phyloP scores from a whole-genome alignment of 2,113 vertebrate genomes.

The Dascyllus trimaculatus region DNA sequence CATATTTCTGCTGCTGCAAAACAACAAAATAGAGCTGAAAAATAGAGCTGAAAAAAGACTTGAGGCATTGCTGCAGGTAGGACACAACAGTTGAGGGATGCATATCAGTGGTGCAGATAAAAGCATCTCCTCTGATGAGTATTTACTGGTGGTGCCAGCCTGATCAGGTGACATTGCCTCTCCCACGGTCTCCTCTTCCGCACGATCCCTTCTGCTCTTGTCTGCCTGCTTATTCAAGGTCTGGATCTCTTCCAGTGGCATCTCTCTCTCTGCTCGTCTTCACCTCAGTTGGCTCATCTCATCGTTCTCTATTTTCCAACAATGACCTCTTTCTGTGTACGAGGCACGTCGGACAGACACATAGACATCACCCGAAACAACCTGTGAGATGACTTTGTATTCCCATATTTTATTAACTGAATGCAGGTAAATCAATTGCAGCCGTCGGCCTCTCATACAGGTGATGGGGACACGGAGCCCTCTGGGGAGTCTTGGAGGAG shows the following conservation, averaged over 20 bases:
- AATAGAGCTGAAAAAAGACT: background rate
- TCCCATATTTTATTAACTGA: conserved; percentile 44
- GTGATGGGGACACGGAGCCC: conserved; percentile 24
- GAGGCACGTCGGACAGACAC: conserved; percentile 13
- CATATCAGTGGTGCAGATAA: conserved; percentile 12
- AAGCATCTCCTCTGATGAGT: conserved; percentile 35
- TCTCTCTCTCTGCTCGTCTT: conserved; percentile 10
- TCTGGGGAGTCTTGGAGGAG: conserved; percentile 40
- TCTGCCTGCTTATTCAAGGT: conserved; percentile 71
- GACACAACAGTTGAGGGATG: background rate
- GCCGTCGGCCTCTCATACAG: conserved; percentile 19
- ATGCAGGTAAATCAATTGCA: conserved; percentile 50
- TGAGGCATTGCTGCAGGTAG: background rate
- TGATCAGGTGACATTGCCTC: conserved; percentile 63
- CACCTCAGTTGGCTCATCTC: conserved; percentile 8
- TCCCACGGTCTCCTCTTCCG: conserved; percentile 55
- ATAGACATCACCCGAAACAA: conserved; percentile 25
- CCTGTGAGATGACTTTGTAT: conserved; percentile 39
- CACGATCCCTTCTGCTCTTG: conserved; percentile 38
- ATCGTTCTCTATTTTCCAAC: background rate
- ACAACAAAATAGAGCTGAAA: background rate
- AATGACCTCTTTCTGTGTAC: conserved; percentile 27
- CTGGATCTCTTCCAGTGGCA: conserved; percentile 73
- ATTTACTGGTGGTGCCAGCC: conserved; percentile 32
- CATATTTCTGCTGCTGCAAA: background rate